phyloP scores from a whole-genome alignment of 2,797 vertebrate species.

The Vultur gryphus region DNA sequence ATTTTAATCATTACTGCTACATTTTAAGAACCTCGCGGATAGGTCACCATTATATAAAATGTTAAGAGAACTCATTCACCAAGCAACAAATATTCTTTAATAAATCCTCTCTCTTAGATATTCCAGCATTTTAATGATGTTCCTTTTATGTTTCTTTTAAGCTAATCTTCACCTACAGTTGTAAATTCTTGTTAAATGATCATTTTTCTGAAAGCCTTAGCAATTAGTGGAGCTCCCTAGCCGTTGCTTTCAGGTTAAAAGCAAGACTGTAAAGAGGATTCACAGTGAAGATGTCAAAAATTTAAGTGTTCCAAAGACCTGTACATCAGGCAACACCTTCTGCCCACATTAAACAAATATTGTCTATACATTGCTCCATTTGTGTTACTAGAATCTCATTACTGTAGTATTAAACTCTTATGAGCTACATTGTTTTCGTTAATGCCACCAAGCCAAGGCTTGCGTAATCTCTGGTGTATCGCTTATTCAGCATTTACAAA shows the following conservation, averaged over 20 bases:
- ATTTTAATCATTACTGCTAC: background rate
- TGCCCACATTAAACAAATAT: background rate
- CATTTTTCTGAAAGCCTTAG: background rate
- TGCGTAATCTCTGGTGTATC: background rate
- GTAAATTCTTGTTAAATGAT: background rate
- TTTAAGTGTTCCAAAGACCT: background rate
- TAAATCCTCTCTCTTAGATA: background rate
- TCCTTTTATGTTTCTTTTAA: conserved; percentile 1
- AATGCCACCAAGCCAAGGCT: background rate
- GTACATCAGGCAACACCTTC: background rate
- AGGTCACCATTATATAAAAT: background rate
- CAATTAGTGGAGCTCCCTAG: background rate
- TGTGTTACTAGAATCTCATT: background rate
- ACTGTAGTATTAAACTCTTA: background rate
- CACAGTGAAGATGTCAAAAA: background rate
- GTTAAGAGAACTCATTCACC: background rate
- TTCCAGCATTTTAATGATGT: background rate
- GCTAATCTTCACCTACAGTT: background rate
- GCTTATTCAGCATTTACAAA: background rate
- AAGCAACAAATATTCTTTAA: background rate
- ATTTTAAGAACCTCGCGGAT: background rate
- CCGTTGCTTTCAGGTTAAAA: background rate
- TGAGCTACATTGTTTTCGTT: background rate
- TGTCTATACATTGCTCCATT: background rate
- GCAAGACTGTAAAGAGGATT: background rate